Evolutionary conservation across 2,797 vertebrate genomes (phyloP), one percentile per base, ranked within the genome.

Genomic region (Coreius guichenoti): DNA sequence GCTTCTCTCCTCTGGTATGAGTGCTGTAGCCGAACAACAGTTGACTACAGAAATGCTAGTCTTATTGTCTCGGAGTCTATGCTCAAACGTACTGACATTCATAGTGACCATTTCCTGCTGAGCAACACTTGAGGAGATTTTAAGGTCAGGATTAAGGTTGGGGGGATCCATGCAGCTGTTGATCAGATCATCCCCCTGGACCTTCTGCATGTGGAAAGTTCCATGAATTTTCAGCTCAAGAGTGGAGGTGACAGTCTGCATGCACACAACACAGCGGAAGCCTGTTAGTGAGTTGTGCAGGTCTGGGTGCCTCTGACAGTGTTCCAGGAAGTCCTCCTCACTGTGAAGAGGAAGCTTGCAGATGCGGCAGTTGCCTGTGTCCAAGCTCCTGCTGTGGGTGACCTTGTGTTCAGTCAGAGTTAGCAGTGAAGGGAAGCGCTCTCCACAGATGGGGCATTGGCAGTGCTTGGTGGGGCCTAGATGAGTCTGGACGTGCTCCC

Each of bases 151-250:
- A 89, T 21, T 23, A 96, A 96, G 79, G 96, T 96, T 83, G 95
- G 95, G 82, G 96, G 97, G 82, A 96, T 96, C 1, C 92, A 92
- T 84, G 93, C 87, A 0, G 96, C 94, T 33, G 90, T 90, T 0
- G 95, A 92, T 69, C 94, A 93, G 75, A 96, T 92, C 96, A 95
- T 1, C 96, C 93, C 90, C 97, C 96, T 23, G 98, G 9, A 85
- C 99, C 93, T 99, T 99, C 92, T 99, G 98, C 98, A 99, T 99
- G 94, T 99, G 98, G 92, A 99, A 99, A 17, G 98, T 99, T 92
- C 98, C 98, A 0, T 99, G 98, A 91, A 99, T 99, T 95, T 99
- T 99, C 85, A 99, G 96, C 92, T 99, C 98, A 92, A 99, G 94
- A 5, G 98, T 99, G 86, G 98, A 99, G 69, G 98, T 99, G 92